Evolutionary conservation across 1,140 invertebrate genomes (phyloP), one percentile per base, ranked within the genome.

Genomic region (Dysdera silvatica): DNA sequence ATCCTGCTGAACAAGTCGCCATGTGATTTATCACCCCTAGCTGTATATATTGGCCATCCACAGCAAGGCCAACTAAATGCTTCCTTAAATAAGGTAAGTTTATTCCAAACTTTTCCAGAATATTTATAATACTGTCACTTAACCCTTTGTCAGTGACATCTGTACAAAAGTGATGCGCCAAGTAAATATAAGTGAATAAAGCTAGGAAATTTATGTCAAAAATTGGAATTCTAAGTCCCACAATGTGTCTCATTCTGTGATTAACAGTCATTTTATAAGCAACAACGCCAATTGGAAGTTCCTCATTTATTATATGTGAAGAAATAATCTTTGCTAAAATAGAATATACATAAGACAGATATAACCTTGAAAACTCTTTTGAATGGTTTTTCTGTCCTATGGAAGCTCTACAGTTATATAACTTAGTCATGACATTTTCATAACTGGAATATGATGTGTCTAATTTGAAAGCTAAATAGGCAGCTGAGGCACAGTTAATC

Each of bases 71-170:
- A 23, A 49, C 20, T 26, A 49, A 28, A 26, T 49, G 47, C 7
- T 26, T 28, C 18, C 47, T 49, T 12, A 28, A 10, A 28, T 49
- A 49, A 26, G 47, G 47, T 8, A 49, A 28, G 18, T 4, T 28
- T 8, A 49, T 5, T 5, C 47, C 47, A 49, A 49, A 49, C 7
- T 28, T 49, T 49, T 49, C 18, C 24, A 12, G 47, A 6, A n/a
- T 26, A 26, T 49, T 28, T 23, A 49, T 14, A 28, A 49, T 49
- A n/a, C 47, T 49, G 24, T 26, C 24, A 24, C 24, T 26, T 18
- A 49, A 49, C 12, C 47, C 47, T 49, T 49, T 49, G 4, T 28
- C 47, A 49, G 20, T 49, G 14, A 45, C 43, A 45, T 45, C 43
- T 12, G 8, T 6, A 20, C 43, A 45, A 28, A 49, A 26, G 18